Conservation (phyloP, 2,888 invertebrate species). For the Argynnis bischoffii region DNA sequence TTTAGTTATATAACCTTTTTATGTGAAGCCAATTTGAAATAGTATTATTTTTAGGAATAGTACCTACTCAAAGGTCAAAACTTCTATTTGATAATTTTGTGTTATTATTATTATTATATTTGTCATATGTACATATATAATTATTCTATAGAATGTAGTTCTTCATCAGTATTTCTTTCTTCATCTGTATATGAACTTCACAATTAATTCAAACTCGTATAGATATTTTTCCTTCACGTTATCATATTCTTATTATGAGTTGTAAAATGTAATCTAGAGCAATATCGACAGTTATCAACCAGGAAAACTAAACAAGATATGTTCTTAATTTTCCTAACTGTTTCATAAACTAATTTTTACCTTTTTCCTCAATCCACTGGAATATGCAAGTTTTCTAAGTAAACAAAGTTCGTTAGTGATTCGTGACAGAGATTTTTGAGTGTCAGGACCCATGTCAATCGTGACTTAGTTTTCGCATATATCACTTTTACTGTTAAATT, state of each 20-base stretch:
- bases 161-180: no score
- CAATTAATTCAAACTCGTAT: no score
- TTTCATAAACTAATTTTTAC: not conserved
- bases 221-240: no score
- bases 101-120: no score
- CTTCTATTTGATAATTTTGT: no score
- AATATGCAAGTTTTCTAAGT: constrained; percentile 22
- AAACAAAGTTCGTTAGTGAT: constrained; percentile 23
- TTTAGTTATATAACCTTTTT: not conserved
- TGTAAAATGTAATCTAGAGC: no score
- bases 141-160: no score
- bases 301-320: not conserved
- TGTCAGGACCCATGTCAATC: constrained; percentile 31
- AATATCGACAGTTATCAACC: not conserved
- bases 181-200: no score
- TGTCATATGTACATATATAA: no score
- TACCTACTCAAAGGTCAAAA: no score
- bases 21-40: constrained; percentile 1
- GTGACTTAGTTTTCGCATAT: constrained; percentile 38
- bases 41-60: not conserved
- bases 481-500: constrained; percentile 37
- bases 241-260: no score
- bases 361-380: constrained; percentile 11
- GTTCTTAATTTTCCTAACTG: not conserved
- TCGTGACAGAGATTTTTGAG: constrained; percentile 38